Conservation (phyloP, 2,888 invertebrate genomes). For the Trachelus tabidus region DNA sequence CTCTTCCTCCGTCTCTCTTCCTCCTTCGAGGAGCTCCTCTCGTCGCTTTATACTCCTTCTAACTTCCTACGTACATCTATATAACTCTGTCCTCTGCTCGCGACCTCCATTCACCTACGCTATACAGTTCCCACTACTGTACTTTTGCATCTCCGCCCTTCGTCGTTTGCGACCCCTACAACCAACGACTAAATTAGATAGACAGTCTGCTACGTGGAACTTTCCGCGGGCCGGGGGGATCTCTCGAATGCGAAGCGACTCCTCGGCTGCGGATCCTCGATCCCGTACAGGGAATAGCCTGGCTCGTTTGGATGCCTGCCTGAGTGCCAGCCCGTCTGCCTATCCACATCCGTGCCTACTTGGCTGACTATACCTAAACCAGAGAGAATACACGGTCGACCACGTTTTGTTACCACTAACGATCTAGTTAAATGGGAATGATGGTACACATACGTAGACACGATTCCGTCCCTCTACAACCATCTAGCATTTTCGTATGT, state of each 20-base stretch:
- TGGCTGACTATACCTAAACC: not conserved
- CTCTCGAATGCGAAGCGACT: not conserved
- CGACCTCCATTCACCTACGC: not conserved
- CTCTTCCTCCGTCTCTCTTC: not conserved
- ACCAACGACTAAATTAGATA: not conserved
- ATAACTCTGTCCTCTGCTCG: not conserved
- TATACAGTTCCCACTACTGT: not conserved
- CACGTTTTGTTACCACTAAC: conserved; percentile 3
- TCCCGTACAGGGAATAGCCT: not conserved
- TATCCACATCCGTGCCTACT: not conserved
- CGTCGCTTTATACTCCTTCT: not conserved
- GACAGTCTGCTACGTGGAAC: not conserved
- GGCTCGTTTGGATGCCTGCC: not conserved
- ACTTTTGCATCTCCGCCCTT: not conserved
- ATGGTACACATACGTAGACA: not conserved
- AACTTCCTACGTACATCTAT: not conserved
- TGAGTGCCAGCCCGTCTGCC: not conserved
- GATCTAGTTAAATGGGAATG: not conserved
- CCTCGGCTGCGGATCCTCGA: not conserved
- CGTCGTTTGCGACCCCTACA: not conserved
- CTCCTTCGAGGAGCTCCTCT: not conserved
- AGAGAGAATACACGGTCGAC: not conserved
- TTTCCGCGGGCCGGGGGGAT: not conserved
- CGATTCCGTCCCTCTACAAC: not conserved
- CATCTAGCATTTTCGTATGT: not conserved